Evolutionary conservation across 1,140 invertebrate genomes (phyloP).

Genomic region (Chelonus insularis): DNA sequence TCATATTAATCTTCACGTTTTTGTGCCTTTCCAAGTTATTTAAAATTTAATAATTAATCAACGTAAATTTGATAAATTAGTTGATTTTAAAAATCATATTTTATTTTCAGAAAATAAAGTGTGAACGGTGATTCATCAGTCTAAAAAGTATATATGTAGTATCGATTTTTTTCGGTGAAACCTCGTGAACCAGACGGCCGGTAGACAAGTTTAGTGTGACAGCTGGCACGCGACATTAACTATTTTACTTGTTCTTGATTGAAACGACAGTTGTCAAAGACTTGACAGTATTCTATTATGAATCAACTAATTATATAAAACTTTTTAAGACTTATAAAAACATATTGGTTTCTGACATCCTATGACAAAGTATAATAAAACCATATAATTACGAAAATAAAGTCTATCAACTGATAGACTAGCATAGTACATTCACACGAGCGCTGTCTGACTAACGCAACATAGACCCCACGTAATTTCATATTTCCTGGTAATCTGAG

Average conservation of each 20-base stretch:
- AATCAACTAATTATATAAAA: no score
- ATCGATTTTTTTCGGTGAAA: conserved; percentile 10
- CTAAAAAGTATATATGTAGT: not conserved
- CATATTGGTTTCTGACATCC: no score
- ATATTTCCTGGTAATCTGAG: conserved; percentile 38
- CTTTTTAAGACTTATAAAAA: no score
- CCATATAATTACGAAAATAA: no score
- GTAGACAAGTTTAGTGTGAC: conserved; percentile 17
- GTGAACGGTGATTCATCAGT: conserved; percentile 3
- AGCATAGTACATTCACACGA: not conserved
- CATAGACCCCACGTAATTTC: conserved; percentile 23
- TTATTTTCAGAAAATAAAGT: not conserved
- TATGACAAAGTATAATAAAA: no score
- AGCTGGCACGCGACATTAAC: conserved; percentile 23
- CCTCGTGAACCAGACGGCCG: conserved; percentile 2
- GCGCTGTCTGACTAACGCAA: not conserved
- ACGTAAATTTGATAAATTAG: no score
- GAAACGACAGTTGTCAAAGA: not conserved
- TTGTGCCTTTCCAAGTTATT: no score
- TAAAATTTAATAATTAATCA: no score
- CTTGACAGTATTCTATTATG: no score
- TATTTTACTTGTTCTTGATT: not conserved
- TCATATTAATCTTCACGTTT: no score
- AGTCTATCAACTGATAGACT: not conserved
- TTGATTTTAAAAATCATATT: no score